Percentiles rank a stretch among this genome's conserved stretches.
These are phyloP conservation scores for Neelides folsomi DNA, from an alignment of 2,888 invertebrate genomes.

Conservation along the genomic window DNA sequence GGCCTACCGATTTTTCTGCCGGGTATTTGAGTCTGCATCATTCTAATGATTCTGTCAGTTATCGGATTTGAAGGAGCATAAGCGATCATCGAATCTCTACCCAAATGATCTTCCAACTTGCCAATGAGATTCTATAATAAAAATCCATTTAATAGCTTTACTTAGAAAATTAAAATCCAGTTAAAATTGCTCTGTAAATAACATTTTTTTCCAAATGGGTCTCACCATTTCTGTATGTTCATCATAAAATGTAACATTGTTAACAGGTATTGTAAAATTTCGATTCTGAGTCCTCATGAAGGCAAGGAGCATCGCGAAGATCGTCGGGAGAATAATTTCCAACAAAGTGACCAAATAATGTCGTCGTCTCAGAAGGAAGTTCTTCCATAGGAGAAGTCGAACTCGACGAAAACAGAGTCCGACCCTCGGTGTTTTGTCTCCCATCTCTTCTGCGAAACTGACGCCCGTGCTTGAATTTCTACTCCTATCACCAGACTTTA, in stretches of 20 bases:
- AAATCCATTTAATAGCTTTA: too few relatives aligned
- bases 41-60: conserved; percentile 9
- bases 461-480: too few relatives aligned
- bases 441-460: too few relatives aligned
- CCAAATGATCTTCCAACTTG: conserved; percentile 9
- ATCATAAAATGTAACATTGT: too few relatives aligned
- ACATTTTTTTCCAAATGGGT: too few relatives aligned
- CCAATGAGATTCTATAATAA: conserved; percentile 6
- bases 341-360: conserved; percentile 30
- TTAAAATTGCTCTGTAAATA: too few relatives aligned
- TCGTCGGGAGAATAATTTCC: conserved; percentile 32
- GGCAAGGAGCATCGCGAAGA: conserved; percentile 24
- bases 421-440: too few relatives aligned
- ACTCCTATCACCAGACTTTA: too few relatives aligned
- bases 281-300: background rate
- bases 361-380: conserved; percentile 26
- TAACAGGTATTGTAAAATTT: too few relatives aligned
- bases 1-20: conserved; percentile 7
- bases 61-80: conserved; percentile 14
- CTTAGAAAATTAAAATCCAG: background rate
- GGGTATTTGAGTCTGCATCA: conserved; percentile 2
- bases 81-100: conserved; percentile 14
- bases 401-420: conserved; percentile 12
- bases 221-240: too few relatives aligned
- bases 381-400: conserved; percentile 31